Percentiles rank a stretch among this genome's conserved stretches.
phyloP scores from a whole-genome alignment of 2,797 vertebrate genomes.

The Myripristis jacobus region DNA sequence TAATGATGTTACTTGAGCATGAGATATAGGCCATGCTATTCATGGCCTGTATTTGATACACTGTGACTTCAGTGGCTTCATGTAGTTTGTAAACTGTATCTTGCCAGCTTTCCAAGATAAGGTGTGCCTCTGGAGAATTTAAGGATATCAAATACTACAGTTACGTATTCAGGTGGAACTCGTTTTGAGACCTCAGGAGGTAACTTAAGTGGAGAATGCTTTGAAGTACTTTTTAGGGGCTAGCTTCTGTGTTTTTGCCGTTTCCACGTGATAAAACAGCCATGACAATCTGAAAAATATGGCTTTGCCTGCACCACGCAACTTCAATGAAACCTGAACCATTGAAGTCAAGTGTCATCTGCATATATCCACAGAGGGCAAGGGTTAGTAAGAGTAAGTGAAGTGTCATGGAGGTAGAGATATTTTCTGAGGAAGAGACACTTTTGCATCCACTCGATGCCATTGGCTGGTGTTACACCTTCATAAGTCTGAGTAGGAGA shows the following conservation, averaged over 20 bases:
- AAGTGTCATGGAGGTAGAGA: no score
- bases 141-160: slow-evolving; percentile 28
- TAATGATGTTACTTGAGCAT: slow-evolving; percentile 49
- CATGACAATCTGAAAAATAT: neutral
- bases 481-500: neutral
- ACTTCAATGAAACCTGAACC: slow-evolving; percentile 5
- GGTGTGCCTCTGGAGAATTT: slow-evolving; percentile 12
- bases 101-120: slow-evolving; percentile 17
- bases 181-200: no score
- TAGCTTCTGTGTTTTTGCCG: neutral
- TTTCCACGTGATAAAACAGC: neutral
- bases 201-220: no score
- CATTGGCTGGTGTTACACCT: no score
- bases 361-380: slow-evolving; percentile 1
- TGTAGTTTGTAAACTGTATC: slow-evolving; percentile 28
- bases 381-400: neutral
- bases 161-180: neutral
- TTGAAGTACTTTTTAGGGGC: neutral
- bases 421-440: neutral
- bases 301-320: neutral
- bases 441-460: neutral
- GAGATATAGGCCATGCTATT: slow-evolving; percentile 23
- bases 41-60: slow-evolving; percentile 24
- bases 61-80: slow-evolving; percentile 52
- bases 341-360: slow-evolving; percentile 1